phyloP scores from a whole-genome alignment of 2,888 invertebrate species.

The Hedychridium roseum region DNA sequence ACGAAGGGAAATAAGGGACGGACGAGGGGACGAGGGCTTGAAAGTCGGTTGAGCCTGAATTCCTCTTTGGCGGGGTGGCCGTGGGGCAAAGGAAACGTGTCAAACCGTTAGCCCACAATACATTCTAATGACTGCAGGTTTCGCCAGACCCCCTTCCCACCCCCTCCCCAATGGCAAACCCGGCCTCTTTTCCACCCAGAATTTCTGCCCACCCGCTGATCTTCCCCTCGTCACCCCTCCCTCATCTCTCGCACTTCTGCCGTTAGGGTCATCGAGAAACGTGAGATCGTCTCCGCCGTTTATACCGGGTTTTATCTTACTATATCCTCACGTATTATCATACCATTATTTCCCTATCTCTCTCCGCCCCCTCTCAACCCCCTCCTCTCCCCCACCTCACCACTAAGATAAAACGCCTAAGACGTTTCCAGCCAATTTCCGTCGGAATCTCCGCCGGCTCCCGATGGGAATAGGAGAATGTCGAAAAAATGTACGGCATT shows the following conservation, averaged over 20 bases:
- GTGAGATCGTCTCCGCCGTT: no score
- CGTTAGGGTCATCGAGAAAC: no score
- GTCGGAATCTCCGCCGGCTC: no score
- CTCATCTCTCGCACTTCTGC: no score
- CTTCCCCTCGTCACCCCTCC: neutral
- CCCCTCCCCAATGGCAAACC: neutral
- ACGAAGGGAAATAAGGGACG: neutral
- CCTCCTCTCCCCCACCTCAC: no score
- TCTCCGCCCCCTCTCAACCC: neutral
- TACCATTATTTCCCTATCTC: no score
- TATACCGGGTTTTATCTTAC: no score
- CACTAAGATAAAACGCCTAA: no score
- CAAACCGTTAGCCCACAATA: constrained; percentile 54
- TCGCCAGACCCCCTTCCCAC: neutral
- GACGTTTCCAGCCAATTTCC: no score
- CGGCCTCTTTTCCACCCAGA: constrained; percentile 1
- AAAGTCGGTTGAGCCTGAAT: neutral
- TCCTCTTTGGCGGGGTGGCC: neutral
- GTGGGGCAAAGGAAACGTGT: constrained; percentile 38
- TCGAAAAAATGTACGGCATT: no score
- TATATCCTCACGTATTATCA: no score
- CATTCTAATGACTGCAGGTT: constrained; percentile 58
- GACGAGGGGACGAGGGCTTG: neutral
- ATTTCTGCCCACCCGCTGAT: neutral
- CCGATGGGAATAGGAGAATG: no score